These are phyloP conservation scores for Pleuronectes platessa DNA, from an alignment of 2,113 vertebrate genomes.

Conservation along the genomic window DNA sequence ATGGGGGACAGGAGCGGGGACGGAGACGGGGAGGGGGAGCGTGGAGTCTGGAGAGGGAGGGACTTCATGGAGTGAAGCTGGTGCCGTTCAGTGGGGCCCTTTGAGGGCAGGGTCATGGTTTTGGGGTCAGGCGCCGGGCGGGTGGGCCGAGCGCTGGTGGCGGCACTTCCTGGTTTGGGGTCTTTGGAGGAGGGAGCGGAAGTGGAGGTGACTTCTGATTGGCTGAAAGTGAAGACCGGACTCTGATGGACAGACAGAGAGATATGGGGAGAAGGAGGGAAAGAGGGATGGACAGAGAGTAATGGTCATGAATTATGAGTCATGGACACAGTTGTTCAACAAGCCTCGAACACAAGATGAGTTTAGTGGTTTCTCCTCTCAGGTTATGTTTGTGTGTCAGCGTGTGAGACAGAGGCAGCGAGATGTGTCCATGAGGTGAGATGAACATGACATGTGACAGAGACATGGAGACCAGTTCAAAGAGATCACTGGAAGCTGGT, in stretches of 20 bases:
- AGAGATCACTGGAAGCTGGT: no score
- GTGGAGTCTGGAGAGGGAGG: conserved; percentile 84
- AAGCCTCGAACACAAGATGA: conserved; percentile 9
- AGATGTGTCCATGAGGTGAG: conserved; percentile 35
- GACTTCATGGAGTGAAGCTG: conserved; percentile 88
- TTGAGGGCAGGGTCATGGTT: conserved; percentile 92
- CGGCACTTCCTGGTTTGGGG: conserved; percentile 77
- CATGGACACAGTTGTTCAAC: conserved; percentile 58
- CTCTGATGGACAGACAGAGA: conserved; percentile 83
- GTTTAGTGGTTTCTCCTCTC: neutral
- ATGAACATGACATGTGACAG: conserved; percentile 63
- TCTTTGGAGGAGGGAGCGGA: conserved; percentile 78
- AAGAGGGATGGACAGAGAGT: conserved; percentile 69
- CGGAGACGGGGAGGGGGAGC: conserved; percentile 81
- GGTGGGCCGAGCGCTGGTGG: conserved; percentile 73
- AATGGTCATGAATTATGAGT: conserved; percentile 81
- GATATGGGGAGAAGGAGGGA: conserved; percentile 65
- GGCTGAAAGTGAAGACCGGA: conserved; percentile 92
- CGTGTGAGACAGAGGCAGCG: conserved; percentile 9
- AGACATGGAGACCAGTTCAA: conserved; percentile 42
- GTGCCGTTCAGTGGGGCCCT: conserved; percentile 83
- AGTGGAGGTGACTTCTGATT: conserved; percentile 81
- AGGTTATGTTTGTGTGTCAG: neutral
- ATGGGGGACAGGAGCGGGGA: conserved; percentile 83
- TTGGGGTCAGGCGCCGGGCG: conserved; percentile 84